phyloP scores from a whole-genome alignment of 2,113 vertebrate genomes.

The Notothenia rossii region DNA sequence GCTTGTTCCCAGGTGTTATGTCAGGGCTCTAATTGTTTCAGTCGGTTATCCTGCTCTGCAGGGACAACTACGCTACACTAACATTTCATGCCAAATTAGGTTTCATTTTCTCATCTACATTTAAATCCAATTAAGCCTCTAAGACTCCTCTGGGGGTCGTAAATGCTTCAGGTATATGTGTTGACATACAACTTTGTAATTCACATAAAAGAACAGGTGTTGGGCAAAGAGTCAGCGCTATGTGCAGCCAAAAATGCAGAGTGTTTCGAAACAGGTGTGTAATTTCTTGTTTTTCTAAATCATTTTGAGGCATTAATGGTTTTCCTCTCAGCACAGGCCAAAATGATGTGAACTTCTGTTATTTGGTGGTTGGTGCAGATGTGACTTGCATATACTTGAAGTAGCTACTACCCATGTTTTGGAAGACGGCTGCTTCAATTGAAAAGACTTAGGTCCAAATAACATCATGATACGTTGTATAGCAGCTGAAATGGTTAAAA shows the following conservation, averaged over 20 bases:
- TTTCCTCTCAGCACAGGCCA: neutral
- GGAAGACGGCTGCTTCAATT: neutral
- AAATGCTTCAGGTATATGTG: conserved; percentile 21
- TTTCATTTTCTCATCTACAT: conserved; percentile 58
- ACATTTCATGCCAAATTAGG: conserved; percentile 59
- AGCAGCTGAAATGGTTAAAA: neutral
- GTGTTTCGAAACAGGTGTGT: neutral
- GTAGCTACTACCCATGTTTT: neutral
- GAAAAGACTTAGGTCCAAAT: neutral
- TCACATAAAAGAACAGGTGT: conserved; percentile 29
- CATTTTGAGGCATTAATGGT: neutral
- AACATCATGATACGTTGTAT: neutral
- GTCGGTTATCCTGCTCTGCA: conserved; percentile 37
- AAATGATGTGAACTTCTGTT: neutral
- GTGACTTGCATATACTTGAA: neutral
- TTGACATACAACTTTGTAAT: conserved; percentile 16
- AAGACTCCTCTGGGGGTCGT: conserved; percentile 22
- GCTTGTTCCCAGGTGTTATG: conserved; percentile 45
- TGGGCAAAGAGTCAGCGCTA: neutral
- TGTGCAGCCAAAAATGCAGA: neutral
- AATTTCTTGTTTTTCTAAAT: neutral
- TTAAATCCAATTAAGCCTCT: conserved; percentile 60
- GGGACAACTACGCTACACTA: conserved; percentile 33
- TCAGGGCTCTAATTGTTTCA: conserved; percentile 60
- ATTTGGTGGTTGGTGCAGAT: neutral